Evolutionary conservation across 2,888 invertebrate genomes (phyloP).

Genomic region (Apodemia zela): DNA sequence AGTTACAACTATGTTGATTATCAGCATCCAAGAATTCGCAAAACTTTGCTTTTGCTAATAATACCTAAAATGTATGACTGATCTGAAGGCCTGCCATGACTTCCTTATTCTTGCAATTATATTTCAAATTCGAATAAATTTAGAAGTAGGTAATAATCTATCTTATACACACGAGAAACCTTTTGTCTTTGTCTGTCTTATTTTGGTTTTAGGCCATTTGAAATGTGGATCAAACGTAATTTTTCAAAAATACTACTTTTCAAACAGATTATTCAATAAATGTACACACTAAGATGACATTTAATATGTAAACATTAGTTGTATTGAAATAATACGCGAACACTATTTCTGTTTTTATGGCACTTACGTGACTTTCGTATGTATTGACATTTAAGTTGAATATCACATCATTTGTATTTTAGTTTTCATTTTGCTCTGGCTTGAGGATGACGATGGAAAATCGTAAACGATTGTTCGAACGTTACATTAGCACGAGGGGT

Average conservation of each 20-base stretch:
- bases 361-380: conserved; percentile 22
- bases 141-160: no score
- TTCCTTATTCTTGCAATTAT: no score
- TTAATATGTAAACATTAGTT: background rate
- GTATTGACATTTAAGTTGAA: conserved; percentile 25
- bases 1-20: no score
- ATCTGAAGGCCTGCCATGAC: no score
- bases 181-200: no score
- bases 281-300: background rate
- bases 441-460: conserved; percentile 20
- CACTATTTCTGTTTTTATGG: conserved; percentile 26
- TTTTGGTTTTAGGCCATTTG: no score
- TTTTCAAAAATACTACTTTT: background rate
- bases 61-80: no score
- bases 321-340: conserved; percentile 16
- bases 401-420: conserved; percentile 17
- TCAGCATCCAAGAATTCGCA: no score
- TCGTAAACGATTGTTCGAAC: conserved; percentile 13
- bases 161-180: no score
- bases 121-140: no score
- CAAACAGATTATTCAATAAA: background rate
- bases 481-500: conserved; percentile 8
- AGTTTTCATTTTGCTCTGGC: conserved; percentile 18
- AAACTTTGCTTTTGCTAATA: no score
- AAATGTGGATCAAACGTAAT: no score